Base-by-base conservation (phyloP, 2,888 invertebrate species). In the Eupithecia subfuscata region DNA sequence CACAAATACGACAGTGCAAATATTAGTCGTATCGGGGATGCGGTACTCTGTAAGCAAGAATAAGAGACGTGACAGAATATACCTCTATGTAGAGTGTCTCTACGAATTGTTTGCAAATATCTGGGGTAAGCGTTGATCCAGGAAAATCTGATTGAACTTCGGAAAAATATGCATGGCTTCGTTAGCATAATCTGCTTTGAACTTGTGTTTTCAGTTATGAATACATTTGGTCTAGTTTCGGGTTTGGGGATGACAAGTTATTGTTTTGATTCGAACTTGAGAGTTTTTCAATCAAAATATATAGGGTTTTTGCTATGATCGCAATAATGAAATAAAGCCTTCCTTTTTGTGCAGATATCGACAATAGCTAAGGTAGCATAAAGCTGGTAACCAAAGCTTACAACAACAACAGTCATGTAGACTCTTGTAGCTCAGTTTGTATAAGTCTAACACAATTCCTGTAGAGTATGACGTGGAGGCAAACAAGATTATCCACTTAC, bases 1-100 rank as follows among this genome's bases (percentile, higher is more conserved):
- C 80, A 80, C 89, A 89, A 89, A 89, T 84, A 89, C 82, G 69
- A 80, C 78, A 77, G 77, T 75, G 78, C 81, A 86, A 89, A 90
- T 86, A 87, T 88, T 86, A 82, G 82, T 74, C 75, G 83, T 86
- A 85, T 85, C 82, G 78, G 34, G 60, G 52, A 56, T 74, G 74
- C 48, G 70, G 74, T 72, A 56, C 67, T 77, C 18, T 72, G 70
- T 67, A 72, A 77, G 73, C 75, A 75, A 64, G 69, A 74, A 74
- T 48, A 37, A 69, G 72, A 48, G 67, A 75, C 69, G 73, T 71
- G 75, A 67, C 74, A 52, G 56, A 71, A 71, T 73, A 67, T 69
- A 70, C 68, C 18, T 65, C 16, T 48, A 63, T 25, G n/a, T 43
- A 30, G 25, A 22, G 25, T 60, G 69, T 69, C 48, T 52, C 34